These are phyloP conservation scores for Aethes cnicana DNA, from an alignment of 2,888 invertebrate genomes.

Conservation along the genomic window DNA sequence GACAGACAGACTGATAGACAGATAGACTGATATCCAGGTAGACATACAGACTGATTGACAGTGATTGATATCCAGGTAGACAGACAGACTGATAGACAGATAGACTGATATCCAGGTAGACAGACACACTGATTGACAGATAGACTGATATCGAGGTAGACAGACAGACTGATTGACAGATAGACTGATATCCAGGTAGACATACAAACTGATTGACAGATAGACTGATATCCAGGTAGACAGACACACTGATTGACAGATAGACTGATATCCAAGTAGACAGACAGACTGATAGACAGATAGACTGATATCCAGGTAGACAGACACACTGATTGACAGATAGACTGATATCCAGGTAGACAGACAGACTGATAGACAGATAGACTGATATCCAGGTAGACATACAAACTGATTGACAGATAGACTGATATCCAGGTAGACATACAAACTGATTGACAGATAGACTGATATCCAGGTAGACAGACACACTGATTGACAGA, in stretches of 20 bases:
- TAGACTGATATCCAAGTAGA: no score
- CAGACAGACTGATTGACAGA: background rate
- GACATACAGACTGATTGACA: background rate
- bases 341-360: no score
- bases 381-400: no score
- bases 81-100: no score
- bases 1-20: background rate
- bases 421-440: no score
- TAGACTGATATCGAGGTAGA: no score
- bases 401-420: background rate
- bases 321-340: background rate
- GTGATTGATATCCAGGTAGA: no score
- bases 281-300: background rate
- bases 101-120: background rate
- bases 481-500: background rate
- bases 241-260: background rate
- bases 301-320: no score
- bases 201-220: background rate
- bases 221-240: no score
- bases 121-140: background rate
- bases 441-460: background rate
- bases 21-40: no score
- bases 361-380: background rate
- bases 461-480: no score
- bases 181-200: no score